Percentiles rank a stretch among this genome's conserved stretches.
Evolutionary conservation across 2,797 vertebrate genomes (phyloP).

Genomic region (Sciaenops ocellatus): DNA sequence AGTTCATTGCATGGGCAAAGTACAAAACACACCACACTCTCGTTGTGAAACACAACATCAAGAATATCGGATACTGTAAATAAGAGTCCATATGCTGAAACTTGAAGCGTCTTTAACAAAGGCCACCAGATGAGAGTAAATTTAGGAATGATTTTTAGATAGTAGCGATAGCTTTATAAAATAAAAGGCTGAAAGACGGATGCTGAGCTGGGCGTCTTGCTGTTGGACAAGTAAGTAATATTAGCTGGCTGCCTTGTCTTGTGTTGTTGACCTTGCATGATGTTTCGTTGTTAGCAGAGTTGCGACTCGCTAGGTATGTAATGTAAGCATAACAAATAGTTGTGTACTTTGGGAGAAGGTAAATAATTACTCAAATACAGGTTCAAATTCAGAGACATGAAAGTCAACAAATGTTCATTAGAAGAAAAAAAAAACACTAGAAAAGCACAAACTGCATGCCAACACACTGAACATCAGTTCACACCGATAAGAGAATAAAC

Average conservation of each 20-base stretch:
- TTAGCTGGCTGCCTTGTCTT: too few relatives aligned
- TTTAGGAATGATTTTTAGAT: too few relatives aligned
- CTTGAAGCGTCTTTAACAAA: background rate
- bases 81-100: background rate
- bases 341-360: background rate
- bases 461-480: background rate
- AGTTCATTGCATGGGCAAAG: slow-evolving; percentile 1
- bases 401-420: background rate
- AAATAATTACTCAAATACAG: background rate
- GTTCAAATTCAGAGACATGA: background rate
- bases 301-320: too few relatives aligned
- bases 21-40: slow-evolving; percentile 13
- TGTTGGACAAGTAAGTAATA: too few relatives aligned
- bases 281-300: too few relatives aligned
- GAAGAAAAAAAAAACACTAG: background rate
- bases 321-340: too few relatives aligned
- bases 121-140: too few relatives aligned
- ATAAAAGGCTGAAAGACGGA: too few relatives aligned
- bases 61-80: background rate
- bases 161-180: too few relatives aligned
- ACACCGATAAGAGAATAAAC: slow-evolving; percentile 1
- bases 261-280: too few relatives aligned
- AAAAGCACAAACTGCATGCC: slow-evolving; percentile 36
- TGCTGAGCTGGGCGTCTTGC: too few relatives aligned
- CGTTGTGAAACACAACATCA: background rate